A percentile compares a stretch with the other conserved stretches of the same genome.
Conservation (phyloP, 2,797 vertebrate species). For the Otolemur crassicaudatus region DNA sequence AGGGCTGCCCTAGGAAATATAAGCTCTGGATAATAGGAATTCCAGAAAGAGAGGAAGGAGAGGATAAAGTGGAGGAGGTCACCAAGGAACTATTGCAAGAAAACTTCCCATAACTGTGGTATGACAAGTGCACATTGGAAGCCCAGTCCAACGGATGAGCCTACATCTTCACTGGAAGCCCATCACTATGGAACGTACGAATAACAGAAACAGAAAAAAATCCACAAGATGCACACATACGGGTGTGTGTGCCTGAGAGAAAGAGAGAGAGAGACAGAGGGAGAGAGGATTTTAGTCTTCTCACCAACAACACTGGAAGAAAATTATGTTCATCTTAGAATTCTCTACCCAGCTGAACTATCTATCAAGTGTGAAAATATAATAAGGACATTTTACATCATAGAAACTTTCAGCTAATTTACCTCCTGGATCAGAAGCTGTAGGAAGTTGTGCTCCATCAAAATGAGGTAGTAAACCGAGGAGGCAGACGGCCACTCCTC, state of each 20-base stretch:
- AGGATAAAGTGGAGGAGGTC: neutral
- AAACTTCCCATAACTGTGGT: neutral
- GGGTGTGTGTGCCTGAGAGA: neutral
- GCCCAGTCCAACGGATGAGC: neutral
- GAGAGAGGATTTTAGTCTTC: neutral
- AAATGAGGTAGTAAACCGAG: neutral
- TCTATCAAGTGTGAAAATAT: neutral
- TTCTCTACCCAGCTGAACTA: constrained; percentile 6
- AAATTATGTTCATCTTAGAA: neutral
- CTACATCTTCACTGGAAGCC: fast-evolving
- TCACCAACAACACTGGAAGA: neutral
- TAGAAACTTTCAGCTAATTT: neutral
- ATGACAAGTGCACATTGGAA: neutral
- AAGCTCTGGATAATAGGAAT: neutral
- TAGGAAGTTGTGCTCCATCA: neutral
- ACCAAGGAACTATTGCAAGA: neutral
- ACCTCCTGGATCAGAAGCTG: neutral
- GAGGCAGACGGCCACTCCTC: neutral
- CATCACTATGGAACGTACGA: neutral
- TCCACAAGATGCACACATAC: neutral
- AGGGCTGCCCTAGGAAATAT: neutral
- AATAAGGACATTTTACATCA: neutral
- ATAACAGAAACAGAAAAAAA: neutral
- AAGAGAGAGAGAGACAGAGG: too few relatives aligned
- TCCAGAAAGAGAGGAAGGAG: neutral